Base-by-base conservation (phyloP, 1,140 invertebrate species). In the Bradynema listronoti region DNA sequence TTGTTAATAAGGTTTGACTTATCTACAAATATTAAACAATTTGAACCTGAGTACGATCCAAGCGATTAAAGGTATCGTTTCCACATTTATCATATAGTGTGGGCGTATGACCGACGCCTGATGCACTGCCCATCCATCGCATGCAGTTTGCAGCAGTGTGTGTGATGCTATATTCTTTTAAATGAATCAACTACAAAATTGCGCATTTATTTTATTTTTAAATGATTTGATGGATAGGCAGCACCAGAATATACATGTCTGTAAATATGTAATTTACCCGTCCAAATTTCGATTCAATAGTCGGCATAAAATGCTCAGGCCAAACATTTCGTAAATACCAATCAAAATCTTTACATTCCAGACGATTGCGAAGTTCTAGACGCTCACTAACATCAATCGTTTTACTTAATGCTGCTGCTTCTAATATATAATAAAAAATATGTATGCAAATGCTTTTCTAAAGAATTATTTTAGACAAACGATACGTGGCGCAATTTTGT, bases 271-370 rank as follows among this genome's bases (percentile, higher is more conserved):
- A 41, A 68, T 61, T 56, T 69, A 87, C 86, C 80, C 84, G 83
- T 55, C 88, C 89, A 74, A 90, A 90, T 75, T 89, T 89, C 47
- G 88, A 81, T 63, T 87, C 84, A 0, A 86, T 81, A 29, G 82
- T 87, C 0, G 91, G 91, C 66, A 94, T 87, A 78, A 93, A 94
- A 73, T 93, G 86, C 73, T 91, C 89, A 11, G 92, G 92, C 82
- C 94, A 97, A 24, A 98, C 85, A 75, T 91, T 91, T 22, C 90
- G 85, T 54, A 99, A 82, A 79, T 94, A 99, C 94, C 94, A 98
- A 47, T 86, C 83, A 73, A 99, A 99, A 51, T 87, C 85, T 78
- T 95, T 92, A 77, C 94, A 99, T 4, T 88, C 80, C 1, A 97
- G 80, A 64, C 83, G 83, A 66, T 90, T 81, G 30, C 89, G 81